These are phyloP conservation scores for Phaetusa simplex DNA, from an alignment of 2,113 vertebrate genomes.

Conservation along the genomic window DNA sequence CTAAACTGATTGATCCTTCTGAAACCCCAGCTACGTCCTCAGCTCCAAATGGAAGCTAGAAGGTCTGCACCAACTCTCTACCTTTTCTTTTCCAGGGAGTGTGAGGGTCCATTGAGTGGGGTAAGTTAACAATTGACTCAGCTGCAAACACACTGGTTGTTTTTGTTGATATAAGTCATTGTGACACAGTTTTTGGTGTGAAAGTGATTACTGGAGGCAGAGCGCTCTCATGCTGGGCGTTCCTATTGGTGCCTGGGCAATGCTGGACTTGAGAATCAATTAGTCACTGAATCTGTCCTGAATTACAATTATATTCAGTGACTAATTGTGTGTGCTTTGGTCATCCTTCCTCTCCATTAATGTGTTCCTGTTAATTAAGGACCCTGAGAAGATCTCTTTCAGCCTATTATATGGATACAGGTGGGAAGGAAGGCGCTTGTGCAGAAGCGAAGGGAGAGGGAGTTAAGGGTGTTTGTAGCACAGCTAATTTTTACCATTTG, in stretches of 20 bases:
- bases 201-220: not conserved
- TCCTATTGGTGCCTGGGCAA: not conserved
- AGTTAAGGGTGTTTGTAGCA: slow-evolving; percentile 30
- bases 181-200: not conserved
- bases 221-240: not conserved
- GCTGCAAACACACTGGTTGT: not conserved
- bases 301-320: not conserved
- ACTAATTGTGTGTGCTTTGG: slow-evolving; percentile 2
- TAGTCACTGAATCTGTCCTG: not conserved
- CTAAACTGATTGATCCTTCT: not conserved
- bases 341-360: slow-evolving; percentile 25
- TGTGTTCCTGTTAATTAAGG: slow-evolving; percentile 15
- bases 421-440: not conserved
- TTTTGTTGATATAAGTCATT: not conserved
- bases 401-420: not conserved
- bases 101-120: not conserved
- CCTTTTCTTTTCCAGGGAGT: not conserved
- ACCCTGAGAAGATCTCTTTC: slow-evolving; percentile 25
- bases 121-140: not conserved
- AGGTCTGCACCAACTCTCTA: not conserved
- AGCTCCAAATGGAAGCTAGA: not conserved
- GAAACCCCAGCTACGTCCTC: not conserved
- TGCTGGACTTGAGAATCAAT: not conserved
- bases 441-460: not conserved
- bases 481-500: slow-evolving; percentile 64